Evolutionary conservation across 2,888 invertebrate species (phyloP), one percentile per base, ranked within the genome.

Genomic region (Gortyna flavago): DNA sequence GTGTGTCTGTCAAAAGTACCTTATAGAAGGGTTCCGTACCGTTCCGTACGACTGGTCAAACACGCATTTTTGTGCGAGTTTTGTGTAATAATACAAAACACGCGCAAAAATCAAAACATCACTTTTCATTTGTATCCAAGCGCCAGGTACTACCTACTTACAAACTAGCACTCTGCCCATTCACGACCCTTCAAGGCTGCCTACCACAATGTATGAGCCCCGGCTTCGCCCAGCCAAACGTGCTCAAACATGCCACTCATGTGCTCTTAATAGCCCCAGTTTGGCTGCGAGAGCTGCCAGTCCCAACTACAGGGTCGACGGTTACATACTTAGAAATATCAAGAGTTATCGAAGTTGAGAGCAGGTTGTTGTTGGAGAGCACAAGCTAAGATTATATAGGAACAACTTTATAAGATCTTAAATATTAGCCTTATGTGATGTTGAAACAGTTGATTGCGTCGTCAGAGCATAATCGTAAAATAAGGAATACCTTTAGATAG

Each of bases 181-280:
- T 72, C 48, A 48, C 73, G 29, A 32, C 7, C 66, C 32, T 67
- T 62, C 29, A 76, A 59, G 38, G 67, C 59, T 62, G 65, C 51
- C n/a, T 68, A 35, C n/a, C 35, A 65, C 72, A 70, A 64, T 57
- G 48, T 67, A 65, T 62, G 29, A 51, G 62, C n/a, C 64, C 29
- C 29, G 38, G 57, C 61, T 64, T 72, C 57, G 6, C 44, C n/a
- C 62, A 54, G 29, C 59, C 51, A 85, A 82, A 87, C 87, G 85
- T 88, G 87, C 85, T 87, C 87, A 81, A 86, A 87, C 62, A 74
- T 62, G 41, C 79, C 78, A 82, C 84, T 85, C 61, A 61, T 65
- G 29, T 68, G 64, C 75, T 77, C 81, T 85, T 66, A 35, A 82
- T 77, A 74, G 73, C 75, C 41, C 29, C 67, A 67, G 75, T 71